These are phyloP conservation scores for Anarsia innoxiella DNA, from an alignment of 2,888 invertebrate genomes.

Conservation along the genomic window DNA sequence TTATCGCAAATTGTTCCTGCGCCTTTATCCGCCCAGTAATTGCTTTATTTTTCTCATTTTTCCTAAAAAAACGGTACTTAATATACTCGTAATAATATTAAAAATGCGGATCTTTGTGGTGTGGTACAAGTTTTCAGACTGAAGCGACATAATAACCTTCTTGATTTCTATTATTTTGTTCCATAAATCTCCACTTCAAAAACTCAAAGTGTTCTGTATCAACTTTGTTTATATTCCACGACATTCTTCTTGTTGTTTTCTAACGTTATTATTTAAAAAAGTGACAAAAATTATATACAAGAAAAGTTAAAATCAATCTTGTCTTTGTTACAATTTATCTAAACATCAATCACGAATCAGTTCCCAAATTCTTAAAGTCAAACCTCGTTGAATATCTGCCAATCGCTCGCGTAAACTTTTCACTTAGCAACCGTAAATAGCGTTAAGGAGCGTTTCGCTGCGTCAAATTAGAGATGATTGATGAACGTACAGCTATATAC, in stretches of 20 bases:
- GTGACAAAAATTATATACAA: neutral
- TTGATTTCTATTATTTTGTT: neutral
- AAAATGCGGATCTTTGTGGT: conserved; percentile 10
- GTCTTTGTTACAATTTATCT: neutral
- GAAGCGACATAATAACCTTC: neutral
- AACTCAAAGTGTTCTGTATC: neutral
- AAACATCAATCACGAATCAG: neutral
- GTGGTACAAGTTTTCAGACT: conserved; percentile 1
- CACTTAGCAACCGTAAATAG: conserved; percentile 1
- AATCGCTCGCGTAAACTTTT: neutral
- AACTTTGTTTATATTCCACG: neutral
- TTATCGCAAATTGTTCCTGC: conserved; percentile 16
- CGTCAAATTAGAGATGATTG: conserved; percentile 47
- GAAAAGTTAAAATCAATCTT: neutral
- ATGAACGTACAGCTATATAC: too few species aligned
- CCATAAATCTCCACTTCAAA: neutral
- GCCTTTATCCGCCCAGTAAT: conserved; percentile 16
- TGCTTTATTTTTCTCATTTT: conserved; percentile 17
- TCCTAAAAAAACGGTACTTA: conserved; percentile 8
- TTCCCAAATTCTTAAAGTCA: neutral
- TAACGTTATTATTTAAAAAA: neutral
- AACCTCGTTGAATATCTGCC: too few species aligned
- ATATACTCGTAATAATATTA: conserved; percentile 12
- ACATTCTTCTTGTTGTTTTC: neutral
- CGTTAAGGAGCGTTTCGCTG: conserved; percentile 22